Percentiles rank a stretch among this genome's conserved stretches.
Conservation (phyloP, 1,140 invertebrate genomes). For the Cotesia typhae region DNA sequence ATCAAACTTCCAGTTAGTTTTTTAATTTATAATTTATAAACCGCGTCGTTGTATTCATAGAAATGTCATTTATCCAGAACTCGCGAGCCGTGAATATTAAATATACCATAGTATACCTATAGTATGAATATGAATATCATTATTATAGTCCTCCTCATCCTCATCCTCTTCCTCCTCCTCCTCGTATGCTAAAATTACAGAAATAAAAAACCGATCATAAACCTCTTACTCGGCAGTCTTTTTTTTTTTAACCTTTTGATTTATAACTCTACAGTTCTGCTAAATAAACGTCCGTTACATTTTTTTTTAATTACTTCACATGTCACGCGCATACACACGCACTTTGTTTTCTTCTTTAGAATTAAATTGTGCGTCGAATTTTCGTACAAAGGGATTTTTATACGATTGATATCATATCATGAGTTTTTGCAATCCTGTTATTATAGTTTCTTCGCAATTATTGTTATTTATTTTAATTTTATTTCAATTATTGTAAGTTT, state of each 20-base stretch:
- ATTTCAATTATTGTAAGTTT: neutral
- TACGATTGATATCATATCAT: neutral
- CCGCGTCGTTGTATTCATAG: neutral
- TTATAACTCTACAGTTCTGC: neutral
- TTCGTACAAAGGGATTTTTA: neutral
- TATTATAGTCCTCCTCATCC: neutral
- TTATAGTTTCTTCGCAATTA: neutral
- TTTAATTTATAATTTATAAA: conserved; percentile 2
- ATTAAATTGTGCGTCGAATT: conserved; percentile 13
- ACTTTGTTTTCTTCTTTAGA: neutral
- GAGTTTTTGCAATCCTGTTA: neutral
- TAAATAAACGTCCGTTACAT: conserved; percentile 6
- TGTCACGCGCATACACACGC: conserved; percentile 18
- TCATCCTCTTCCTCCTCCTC: neutral
- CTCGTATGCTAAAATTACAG: neutral
- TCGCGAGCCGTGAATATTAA: neutral
- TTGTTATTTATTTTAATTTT: neutral
- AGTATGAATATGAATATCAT: neutral
- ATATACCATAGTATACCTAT: neutral
- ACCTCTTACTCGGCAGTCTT: neutral
- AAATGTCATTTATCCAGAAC: neutral
- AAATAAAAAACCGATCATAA: conserved; percentile 16
- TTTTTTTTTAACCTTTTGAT: neutral
- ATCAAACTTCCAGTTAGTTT: conserved; percentile 11
- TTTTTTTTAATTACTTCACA: conserved; percentile 34